Conservation (phyloP, 2,888 invertebrate genomes). For the Pollenia amentaria region DNA sequence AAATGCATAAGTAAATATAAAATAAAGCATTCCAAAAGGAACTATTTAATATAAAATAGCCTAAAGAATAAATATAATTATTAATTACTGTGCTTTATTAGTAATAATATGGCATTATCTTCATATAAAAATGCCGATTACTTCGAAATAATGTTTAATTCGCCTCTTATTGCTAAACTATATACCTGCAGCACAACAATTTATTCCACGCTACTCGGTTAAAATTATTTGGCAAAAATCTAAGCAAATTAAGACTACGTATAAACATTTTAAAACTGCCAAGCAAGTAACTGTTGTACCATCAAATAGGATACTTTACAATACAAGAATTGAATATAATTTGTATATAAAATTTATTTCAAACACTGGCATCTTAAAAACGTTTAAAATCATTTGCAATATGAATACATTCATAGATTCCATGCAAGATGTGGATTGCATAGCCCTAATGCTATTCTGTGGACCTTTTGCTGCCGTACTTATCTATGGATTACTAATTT, state of each 20-base stretch:
- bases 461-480: constrained; percentile 49
- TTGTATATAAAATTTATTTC: neutral
- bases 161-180: constrained; percentile 19
- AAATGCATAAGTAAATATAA: too few species aligned
- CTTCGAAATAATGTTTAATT: constrained; percentile 37
- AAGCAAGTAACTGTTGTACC: neutral
- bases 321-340: constrained; percentile 1
- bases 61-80: neutral
- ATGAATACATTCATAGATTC: constrained; percentile 59
- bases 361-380: neutral
- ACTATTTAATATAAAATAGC: neutral
- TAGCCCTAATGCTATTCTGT: constrained; percentile 53
- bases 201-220: neutral
- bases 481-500: constrained; percentile 58
- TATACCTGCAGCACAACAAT: constrained; percentile 34
- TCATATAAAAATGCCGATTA: constrained; percentile 8
- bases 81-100: constrained; percentile 2
- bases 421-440: constrained; percentile 61
- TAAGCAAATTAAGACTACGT: neutral
- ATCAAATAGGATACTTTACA: neutral
- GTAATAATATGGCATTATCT: constrained; percentile 54
- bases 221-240: neutral
- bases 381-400: constrained; percentile 5
- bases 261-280: neutral
- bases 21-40: neutral